These are phyloP conservation scores for Lasius fuliginosus DNA, from an alignment of 2,888 invertebrate genomes.

Conservation along the genomic window DNA sequence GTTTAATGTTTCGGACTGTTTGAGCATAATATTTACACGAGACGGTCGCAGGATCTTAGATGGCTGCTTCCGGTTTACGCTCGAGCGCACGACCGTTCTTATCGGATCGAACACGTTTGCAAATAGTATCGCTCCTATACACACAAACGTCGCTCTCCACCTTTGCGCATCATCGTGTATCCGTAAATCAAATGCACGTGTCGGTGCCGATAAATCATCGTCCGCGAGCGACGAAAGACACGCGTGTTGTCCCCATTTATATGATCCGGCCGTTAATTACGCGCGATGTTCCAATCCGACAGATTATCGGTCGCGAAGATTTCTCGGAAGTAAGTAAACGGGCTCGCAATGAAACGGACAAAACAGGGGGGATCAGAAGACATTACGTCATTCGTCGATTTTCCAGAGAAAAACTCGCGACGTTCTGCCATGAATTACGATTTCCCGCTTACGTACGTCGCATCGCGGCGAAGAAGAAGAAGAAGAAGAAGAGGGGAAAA, in stretches of 20 bases:
- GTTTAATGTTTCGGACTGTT: conserved; percentile 83
- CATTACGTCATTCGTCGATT: conserved; percentile 15
- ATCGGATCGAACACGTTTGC: conserved; percentile 70
- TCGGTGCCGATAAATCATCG: conserved; percentile 43
- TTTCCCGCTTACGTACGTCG: conserved; percentile 27
- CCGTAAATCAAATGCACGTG: conserved; percentile 50
- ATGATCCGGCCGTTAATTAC: conserved; percentile 13
- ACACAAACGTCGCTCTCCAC: conserved; percentile 46
- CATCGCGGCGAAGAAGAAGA: not conserved
- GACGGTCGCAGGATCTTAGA: conserved; percentile 68
- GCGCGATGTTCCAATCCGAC: conserved; percentile 3
- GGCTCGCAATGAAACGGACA: conserved; percentile 22
- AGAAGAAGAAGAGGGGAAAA: not conserved
- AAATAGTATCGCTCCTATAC: conserved; percentile 67
- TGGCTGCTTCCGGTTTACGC: conserved; percentile 76
- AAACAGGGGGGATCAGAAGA: not conserved
- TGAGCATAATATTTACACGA: conserved; percentile 82
- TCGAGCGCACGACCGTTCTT: conserved; percentile 63
- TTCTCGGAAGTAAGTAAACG: conserved; percentile 6
- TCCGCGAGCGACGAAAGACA: not conserved
- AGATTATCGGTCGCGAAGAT: conserved; percentile 18
- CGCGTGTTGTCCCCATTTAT: conserved; percentile 17
- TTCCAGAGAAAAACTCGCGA: conserved; percentile 24
- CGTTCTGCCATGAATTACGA: conserved; percentile 1
- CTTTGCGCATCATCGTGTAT: conserved; percentile 22